Percentiles rank a stretch among this genome's conserved stretches.
phyloP scores from a whole-genome alignment of 2,797 vertebrate species.

The Tapirus indicus region DNA sequence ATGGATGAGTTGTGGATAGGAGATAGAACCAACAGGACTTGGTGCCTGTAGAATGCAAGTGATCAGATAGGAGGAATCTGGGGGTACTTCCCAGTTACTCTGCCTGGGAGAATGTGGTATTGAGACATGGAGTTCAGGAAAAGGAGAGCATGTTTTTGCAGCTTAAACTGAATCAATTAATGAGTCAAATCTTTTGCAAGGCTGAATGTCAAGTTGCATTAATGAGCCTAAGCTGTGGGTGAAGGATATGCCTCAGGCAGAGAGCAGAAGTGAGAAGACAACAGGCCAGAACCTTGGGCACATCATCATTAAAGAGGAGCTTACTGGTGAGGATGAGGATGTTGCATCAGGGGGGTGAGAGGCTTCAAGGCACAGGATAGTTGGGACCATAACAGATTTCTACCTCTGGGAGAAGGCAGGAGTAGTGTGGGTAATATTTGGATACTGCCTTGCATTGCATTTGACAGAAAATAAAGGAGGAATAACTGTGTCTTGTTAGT shows the following conservation, averaged over 20 bases:
- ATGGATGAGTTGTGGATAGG: not conserved
- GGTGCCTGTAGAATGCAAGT: not conserved
- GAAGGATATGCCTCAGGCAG: not conserved
- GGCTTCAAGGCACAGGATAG: not conserved
- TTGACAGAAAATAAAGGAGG: not conserved
- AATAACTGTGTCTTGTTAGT: not conserved
- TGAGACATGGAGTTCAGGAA: not conserved
- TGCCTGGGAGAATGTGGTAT: not conserved
- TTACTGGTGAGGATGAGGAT: not conserved
- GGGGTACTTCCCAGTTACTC: not conserved
- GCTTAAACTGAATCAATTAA: not conserved
- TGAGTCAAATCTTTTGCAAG: not conserved
- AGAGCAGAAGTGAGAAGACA: not conserved
- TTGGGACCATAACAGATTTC: not conserved
- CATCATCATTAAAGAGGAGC: not conserved
- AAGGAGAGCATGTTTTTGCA: not conserved
- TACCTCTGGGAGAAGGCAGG: not conserved
- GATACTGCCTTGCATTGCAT: not conserved
- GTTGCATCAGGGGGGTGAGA: not conserved
- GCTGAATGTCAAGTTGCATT: not conserved
- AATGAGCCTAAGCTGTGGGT: not conserved
- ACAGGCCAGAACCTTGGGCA: not conserved
- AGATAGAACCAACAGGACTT: not conserved
- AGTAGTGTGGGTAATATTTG: not conserved
- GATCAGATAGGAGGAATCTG: not conserved